A percentile compares a stretch with the other conserved stretches of the same genome.
These are phyloP conservation scores for Podarcis siculus DNA, from an alignment of 2,797 vertebrate species.

Conservation along the genomic window DNA sequence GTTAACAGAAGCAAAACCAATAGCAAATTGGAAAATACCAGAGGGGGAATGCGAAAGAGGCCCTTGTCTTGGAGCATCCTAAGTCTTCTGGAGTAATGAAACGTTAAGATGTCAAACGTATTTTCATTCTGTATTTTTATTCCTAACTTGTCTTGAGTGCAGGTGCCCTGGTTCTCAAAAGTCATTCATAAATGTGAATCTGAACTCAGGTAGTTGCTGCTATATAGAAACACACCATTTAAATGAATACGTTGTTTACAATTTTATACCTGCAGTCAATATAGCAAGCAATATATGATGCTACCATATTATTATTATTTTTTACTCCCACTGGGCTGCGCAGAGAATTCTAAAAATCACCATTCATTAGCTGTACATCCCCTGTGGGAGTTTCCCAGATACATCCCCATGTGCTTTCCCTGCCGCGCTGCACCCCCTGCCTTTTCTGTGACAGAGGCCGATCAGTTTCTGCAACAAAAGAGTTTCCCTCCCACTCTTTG, in stretches of 20 bases:
- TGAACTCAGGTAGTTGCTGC: neutral
- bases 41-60: too few relatives aligned
- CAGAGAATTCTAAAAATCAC: neutral
- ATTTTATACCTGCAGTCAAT: neutral
- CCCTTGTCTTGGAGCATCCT: neutral
- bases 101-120: neutral
- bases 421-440: neutral
- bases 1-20: neutral
- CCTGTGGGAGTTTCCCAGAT: conserved; percentile 1
- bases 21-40: neutral
- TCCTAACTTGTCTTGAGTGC: neutral
- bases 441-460: neutral
- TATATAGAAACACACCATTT: neutral
- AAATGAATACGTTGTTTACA: neutral
- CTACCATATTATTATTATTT: neutral
- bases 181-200: neutral
- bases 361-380: neutral
- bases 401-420: neutral
- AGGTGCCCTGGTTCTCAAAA: too few relatives aligned
- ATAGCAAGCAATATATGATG: neutral
- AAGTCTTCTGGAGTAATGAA: neutral
- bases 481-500: neutral
- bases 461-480: neutral
- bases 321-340: too few relatives aligned
- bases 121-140: neutral